These are phyloP conservation scores for Sylvicola fuscatus DNA, from an alignment of 2,888 invertebrate genomes.

Conservation along the genomic window DNA sequence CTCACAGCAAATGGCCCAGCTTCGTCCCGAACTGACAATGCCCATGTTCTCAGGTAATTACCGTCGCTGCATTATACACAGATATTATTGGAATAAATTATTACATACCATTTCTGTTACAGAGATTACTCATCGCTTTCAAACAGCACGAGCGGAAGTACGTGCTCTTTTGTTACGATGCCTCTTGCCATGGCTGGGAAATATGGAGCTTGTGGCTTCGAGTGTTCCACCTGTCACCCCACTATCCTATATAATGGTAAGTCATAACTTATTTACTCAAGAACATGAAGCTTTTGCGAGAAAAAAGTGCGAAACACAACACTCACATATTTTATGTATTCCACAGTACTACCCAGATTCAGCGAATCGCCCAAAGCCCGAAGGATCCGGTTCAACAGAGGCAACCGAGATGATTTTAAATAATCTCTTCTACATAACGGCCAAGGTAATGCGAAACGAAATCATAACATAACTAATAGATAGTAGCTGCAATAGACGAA, in stretches of 20 bases:
- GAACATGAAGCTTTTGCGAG: neutral
- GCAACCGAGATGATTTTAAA: slow-evolving; percentile 99
- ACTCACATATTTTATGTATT: neutral
- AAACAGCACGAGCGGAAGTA: slow-evolving; percentile 85
- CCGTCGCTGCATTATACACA: neutral
- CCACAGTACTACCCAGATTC: slow-evolving; percentile 36
- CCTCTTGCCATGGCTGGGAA: slow-evolving; percentile 91
- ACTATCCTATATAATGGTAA: slow-evolving; percentile 65
- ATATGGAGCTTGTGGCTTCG: slow-evolving; percentile 95
- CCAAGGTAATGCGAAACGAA: slow-evolving; percentile 46
- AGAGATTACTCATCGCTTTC: slow-evolving; percentile 95
- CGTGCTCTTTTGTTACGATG: slow-evolving; percentile 80
- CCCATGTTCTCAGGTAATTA: slow-evolving; percentile 91
- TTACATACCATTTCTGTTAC: slow-evolving; percentile 9
- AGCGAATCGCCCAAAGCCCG: slow-evolving; percentile 52
- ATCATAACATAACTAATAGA: too few relatives aligned
- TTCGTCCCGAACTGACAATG: slow-evolving; percentile 96
- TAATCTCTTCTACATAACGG: slow-evolving; percentile 94
- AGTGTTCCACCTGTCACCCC: slow-evolving; percentile 83
- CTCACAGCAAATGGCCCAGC: slow-evolving; percentile 76
- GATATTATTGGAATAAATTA: slow-evolving; percentile 2
- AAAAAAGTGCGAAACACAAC: too few relatives aligned
- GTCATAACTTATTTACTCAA: slow-evolving; percentile 4
- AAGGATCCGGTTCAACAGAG: slow-evolving; percentile 95
- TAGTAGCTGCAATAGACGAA: too few relatives aligned